Evolutionary conservation across 2,888 invertebrate species (phyloP), one percentile per base, ranked within the genome.

Genomic region (Pseudeuparius sepicola): DNA sequence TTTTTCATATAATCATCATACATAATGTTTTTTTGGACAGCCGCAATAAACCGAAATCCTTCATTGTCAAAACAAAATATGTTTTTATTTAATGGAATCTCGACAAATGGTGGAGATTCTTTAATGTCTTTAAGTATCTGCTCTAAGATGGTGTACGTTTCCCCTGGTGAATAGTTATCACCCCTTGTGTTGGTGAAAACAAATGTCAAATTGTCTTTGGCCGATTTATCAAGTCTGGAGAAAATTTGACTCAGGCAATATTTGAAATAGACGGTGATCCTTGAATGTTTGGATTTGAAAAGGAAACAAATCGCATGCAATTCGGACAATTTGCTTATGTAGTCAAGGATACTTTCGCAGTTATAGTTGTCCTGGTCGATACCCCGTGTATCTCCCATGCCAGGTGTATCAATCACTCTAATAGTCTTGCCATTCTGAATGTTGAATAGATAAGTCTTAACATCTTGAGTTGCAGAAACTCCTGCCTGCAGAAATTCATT

Each of bases 51-150:
- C 26, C 52, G 47, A 35, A 59, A 59, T 7, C 51, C 47, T 40
- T 59, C 59, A 40, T 59, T 59, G 33, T 60, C 60, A 24, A 59
- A 51, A 37, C 56, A 58, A 38, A 59, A 60, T 3, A 52, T 48
- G 29, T 60, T 60, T 3, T 49, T 43, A 4, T 45, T 42, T 15
- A 50, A 41, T 12, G 47, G 50, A 20, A 56, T 52, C 6, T 45
- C 38, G 2, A 51, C 52, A 29, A 48, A 23, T 2, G 56, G 53
- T 9, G 55, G 51, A 14, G 34, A 29, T 14, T 29, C 40, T 31
- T 14, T 40, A 4, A 57, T 49, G 3, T 51, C 49, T 2, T 48
- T 40, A 3, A 56, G 36, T 6, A 55, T 35, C 17, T 44, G 45
- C 36, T 46, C 42, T 16, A 58, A 41, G 16, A 47, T 37, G 6